Base-by-base conservation (phyloP, 1,140 invertebrate genomes). In the Drosophila santomea region DNA sequence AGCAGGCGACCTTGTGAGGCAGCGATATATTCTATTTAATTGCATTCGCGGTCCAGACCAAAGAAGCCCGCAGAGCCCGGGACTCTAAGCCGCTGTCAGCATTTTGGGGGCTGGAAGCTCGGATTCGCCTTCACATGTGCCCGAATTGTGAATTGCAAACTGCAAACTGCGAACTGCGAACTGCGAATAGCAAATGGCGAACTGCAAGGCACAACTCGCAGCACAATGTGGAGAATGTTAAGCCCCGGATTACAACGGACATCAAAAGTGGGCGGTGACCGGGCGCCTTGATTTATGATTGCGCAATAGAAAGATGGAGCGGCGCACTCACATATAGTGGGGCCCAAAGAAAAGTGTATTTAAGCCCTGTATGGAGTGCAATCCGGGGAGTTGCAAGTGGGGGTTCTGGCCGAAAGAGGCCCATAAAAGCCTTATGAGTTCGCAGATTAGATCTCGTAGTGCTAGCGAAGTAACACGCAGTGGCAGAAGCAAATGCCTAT, bases 21-120 rank as follows among this genome's bases (percentile, higher is more conserved):
- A 55, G 59, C 83, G 59, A 88, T 86, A 86, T 86, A 88, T 86
- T 86, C 83, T 73, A 83, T 86, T 86, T 86, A 86, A 86, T 86
- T 86, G 83, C 83, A 83, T 83, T 83, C 75, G 83, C 59, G 83
- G 75, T 62, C 68, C 79, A 43, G 64, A 51, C 71, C 54, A 60
- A 38, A 67, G 62, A 54, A 62, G 55, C 48, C 52, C 71, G 66
- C n/a, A 50, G 45, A 14, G 14, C 23, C 41, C 59, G 72, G 63
- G 43, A 68, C 73, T 57, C 73, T 77, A 77, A 77, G 74, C 59
- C 72, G 60, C 54, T 75, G 47, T 75, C 60, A 36, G 73, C 32
- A 23, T 48, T 54, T 50, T 15, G 14, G 72, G 15, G 20, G 38
- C 69, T 56, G 51, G 28, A 11, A 38, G 15, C 60, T 20, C 12